These are phyloP conservation scores for Pocillopora grandis DNA, from an alignment of 92 coral and sea anemone genomes.

Conservation along the genomic window DNA sequence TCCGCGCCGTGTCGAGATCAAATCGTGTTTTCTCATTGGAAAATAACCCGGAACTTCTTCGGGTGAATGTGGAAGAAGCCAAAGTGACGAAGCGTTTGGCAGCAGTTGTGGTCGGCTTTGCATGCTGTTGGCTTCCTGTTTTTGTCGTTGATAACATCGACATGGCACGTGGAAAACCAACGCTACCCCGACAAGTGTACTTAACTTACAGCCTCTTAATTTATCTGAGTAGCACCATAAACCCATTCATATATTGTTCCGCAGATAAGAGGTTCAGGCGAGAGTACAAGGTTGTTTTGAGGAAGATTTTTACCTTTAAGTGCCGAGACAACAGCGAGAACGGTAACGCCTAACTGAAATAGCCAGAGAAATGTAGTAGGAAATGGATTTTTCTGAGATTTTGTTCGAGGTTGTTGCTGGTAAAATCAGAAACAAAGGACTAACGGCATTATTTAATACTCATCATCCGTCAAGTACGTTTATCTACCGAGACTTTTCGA, in stretches of 20 bases:
- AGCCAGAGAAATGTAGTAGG: too few species aligned
- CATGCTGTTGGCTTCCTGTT: too few species aligned
- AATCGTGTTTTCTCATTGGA: slow-evolving; percentile 27
- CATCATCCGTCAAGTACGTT: too few species aligned
- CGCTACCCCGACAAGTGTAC: slow-evolving; percentile 57
- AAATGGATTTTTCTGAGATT: too few species aligned
- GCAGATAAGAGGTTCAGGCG: slow-evolving; percentile 61
- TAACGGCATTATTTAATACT: too few species aligned
- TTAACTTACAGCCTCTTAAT: slow-evolving; percentile 60
- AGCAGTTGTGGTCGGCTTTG: too few species aligned
- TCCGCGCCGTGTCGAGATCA: slow-evolving; percentile 27
- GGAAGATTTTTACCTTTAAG: neutral
- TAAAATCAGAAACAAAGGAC: too few species aligned
- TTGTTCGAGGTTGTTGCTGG: too few species aligned
- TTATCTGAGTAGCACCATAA: slow-evolving; percentile 52
- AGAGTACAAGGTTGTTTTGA: slow-evolving; percentile 52
- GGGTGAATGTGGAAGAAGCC: slow-evolving; percentile 64
- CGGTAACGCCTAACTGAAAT: too few species aligned
- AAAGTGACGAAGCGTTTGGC: slow-evolving; percentile 58
- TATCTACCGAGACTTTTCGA: too few species aligned
- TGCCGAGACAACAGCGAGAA: neutral
- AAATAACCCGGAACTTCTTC: slow-evolving; percentile 35
- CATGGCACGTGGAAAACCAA: slow-evolving; percentile 19
- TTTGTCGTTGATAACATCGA: slow-evolving; percentile 13
- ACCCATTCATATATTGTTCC: slow-evolving; percentile 63